phyloP scores from a whole-genome alignment of 2,113 vertebrate species.

The Columbina picui region DNA sequence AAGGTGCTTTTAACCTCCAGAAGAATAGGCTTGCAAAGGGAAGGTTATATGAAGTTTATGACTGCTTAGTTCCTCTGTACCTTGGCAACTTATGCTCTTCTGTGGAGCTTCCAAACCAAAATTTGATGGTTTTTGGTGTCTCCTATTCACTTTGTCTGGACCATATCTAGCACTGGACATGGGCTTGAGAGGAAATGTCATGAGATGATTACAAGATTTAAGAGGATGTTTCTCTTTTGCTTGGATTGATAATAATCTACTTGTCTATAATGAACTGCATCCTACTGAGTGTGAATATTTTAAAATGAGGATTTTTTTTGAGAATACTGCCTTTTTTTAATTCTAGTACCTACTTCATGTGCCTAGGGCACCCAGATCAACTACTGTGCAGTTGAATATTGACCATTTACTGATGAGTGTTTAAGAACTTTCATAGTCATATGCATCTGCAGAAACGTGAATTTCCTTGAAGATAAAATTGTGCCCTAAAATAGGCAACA shows the following conservation, averaged over 20 bases:
- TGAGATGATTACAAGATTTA: conserved; percentile 1
- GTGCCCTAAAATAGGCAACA: neutral
- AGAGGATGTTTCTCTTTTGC: neutral
- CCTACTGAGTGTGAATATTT: neutral
- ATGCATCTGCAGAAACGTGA: neutral
- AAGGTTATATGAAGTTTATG: neutral
- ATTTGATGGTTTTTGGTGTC: neutral
- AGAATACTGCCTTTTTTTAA: neutral
- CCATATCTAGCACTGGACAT: neutral
- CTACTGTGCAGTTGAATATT: neutral
- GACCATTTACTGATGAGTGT: neutral
- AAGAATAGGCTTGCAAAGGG: neutral
- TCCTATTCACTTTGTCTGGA: neutral
- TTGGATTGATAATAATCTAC: conserved; percentile 17
- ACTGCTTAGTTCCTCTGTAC: neutral
- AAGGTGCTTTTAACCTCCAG: conserved; percentile 3
- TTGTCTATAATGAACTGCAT: conserved; percentile 3
- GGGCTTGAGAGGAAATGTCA: conserved; percentile 56
- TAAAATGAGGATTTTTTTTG: neutral
- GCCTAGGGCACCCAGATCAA: neutral
- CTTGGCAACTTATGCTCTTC: neutral
- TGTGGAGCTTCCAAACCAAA: neutral
- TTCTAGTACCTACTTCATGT: neutral
- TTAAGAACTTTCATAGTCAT: neutral
- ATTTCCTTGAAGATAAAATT: neutral